Evolutionary conservation across 2,113 vertebrate genomes (phyloP).

Genomic region (Ictalurus punctatus): DNA sequence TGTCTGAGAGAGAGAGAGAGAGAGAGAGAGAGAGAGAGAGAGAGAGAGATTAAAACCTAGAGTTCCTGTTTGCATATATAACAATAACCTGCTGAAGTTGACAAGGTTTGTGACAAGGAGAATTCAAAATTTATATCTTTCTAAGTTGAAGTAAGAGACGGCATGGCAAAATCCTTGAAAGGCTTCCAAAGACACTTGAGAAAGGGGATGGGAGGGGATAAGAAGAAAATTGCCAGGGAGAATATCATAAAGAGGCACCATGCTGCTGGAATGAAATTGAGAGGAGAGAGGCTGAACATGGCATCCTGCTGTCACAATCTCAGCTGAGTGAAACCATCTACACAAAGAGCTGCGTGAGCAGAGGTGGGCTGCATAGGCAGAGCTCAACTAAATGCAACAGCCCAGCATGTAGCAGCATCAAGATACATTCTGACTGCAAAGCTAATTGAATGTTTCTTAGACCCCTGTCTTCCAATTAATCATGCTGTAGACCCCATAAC

Average conservation of each 20-base stretch:
- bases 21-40: neutral
- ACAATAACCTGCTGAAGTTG: slow-evolving; percentile 14
- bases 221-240: slow-evolving; percentile 47
- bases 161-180: slow-evolving; percentile 11
- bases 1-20: neutral
- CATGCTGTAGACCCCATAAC: slow-evolving; percentile 15
- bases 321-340: slow-evolving; percentile 41
- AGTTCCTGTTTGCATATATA: slow-evolving; percentile 7
- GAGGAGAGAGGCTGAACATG: slow-evolving; percentile 43
- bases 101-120: neutral
- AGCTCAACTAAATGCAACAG: slow-evolving; percentile 29
- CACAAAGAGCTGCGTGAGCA: slow-evolving; percentile 30
- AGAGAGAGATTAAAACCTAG: neutral
- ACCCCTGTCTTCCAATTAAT: slow-evolving; percentile 43
- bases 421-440: slow-evolving; percentile 36
- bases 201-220: slow-evolving; percentile 42
- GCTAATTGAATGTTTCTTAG: slow-evolving; percentile 45
- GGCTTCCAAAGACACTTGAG: slow-evolving; percentile 32
- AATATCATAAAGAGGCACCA: slow-evolving; percentile 56
- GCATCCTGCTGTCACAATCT: slow-evolving; percentile 50
- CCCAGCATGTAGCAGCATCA: slow-evolving; percentile 41
- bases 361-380: slow-evolving; percentile 21
- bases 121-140: slow-evolving; percentile 10
- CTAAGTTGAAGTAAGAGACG: slow-evolving; percentile 12
- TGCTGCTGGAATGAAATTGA: slow-evolving; percentile 49